Conservation (phyloP, 2,797 vertebrate genomes). For the Clarias pachynema region DNA sequence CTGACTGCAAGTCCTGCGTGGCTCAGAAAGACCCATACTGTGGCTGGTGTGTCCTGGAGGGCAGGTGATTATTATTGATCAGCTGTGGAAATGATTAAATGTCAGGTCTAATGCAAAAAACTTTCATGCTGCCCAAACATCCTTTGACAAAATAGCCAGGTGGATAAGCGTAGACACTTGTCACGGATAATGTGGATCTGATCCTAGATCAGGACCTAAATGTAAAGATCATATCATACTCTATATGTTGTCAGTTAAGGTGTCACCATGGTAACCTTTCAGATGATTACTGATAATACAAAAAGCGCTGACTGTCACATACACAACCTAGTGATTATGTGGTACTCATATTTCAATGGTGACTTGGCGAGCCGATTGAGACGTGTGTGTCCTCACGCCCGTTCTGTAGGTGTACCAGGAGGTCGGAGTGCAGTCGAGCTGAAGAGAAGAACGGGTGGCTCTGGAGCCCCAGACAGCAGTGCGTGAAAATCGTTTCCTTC, state of each 20-base stretch:
- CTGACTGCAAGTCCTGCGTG: slow-evolving; percentile 83
- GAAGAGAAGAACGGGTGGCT: slow-evolving; percentile 88
- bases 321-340: no score
- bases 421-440: slow-evolving; percentile 82
- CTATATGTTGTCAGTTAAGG: background rate
- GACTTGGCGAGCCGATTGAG: slow-evolving; percentile 3
- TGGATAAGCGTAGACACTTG: background rate
- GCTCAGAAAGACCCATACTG: slow-evolving; percentile 90
- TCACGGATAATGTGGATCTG: background rate
- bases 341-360: background rate
- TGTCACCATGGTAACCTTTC: background rate
- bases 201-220: background rate
- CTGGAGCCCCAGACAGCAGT: slow-evolving; percentile 87
- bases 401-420: slow-evolving; percentile 85
- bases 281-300: background rate
- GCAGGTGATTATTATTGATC: slow-evolving; percentile 77
- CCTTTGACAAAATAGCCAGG: background rate
- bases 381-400: slow-evolving; percentile 43
- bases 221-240: background rate
- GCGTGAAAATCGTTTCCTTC: slow-evolving; percentile 84
- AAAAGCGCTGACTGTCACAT: background rate
- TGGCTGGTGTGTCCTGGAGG: slow-evolving; percentile 94
- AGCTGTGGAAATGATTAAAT: slow-evolving; percentile 15
- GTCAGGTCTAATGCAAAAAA: background rate
- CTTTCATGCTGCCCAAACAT: background rate